Conservation (phyloP, 1,140 invertebrate species). For the Wiebesia pumilae region DNA sequence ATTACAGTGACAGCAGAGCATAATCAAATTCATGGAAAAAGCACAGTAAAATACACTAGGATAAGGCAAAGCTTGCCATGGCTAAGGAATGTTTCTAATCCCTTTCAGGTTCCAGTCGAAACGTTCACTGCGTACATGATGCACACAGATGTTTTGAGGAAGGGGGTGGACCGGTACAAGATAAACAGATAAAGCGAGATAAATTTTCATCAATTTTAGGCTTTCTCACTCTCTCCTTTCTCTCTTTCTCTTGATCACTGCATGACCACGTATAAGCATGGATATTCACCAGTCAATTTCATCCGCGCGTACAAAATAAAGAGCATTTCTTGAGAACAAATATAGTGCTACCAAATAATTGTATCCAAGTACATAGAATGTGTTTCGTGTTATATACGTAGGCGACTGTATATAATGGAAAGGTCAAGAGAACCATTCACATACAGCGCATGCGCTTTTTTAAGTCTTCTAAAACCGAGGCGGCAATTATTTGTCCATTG, state of each 20-base stretch:
- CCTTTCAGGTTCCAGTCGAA: background rate
- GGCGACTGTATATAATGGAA: too few relatives aligned
- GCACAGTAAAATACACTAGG: background rate
- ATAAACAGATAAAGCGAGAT: constrained; percentile 33
- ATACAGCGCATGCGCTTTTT: too few relatives aligned
- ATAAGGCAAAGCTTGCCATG: background rate
- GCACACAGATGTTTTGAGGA: background rate
- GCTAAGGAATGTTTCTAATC: background rate
- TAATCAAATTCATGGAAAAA: background rate
- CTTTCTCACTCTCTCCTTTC: background rate
- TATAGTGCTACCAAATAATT: too few relatives aligned
- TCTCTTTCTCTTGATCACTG: background rate
- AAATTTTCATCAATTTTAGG: constrained; percentile 21
- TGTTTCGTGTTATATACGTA: too few relatives aligned
- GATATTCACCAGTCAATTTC: too few relatives aligned
- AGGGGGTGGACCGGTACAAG: constrained; percentile 31
- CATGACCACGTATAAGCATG: too few relatives aligned
- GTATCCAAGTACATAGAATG: too few relatives aligned
- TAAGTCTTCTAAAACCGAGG: too few relatives aligned
- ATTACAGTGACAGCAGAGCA: background rate
- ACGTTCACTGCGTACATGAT: constrained; percentile 2
- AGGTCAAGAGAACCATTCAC: too few relatives aligned
- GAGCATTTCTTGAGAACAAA: too few relatives aligned
- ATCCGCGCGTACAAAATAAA: too few relatives aligned
- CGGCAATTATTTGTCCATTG: too few relatives aligned